Evolutionary conservation across 2,113 vertebrate genomes (phyloP).

Genomic region (Platycercus adscitus): DNA sequence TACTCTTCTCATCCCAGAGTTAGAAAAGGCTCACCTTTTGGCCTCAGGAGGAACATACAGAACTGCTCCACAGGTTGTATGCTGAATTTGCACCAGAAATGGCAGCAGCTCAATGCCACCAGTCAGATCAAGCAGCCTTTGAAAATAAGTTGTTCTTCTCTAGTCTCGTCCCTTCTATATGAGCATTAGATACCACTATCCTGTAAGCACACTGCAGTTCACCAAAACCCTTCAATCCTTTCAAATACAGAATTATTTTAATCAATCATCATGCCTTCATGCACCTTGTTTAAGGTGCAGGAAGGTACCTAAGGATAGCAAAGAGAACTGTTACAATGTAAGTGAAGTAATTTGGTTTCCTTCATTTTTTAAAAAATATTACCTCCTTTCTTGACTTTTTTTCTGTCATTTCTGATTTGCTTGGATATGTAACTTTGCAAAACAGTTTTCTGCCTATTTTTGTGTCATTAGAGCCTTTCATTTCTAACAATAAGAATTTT

Average conservation of each 20-base stretch:
- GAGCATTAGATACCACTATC: neutral
- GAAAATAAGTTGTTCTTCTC: neutral
- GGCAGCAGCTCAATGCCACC: neutral
- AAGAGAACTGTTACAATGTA: neutral
- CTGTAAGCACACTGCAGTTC: neutral
- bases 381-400: neutral
- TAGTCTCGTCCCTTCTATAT: neutral
- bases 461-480: neutral
- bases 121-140: neutral
- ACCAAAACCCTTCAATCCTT: neutral
- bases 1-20: neutral
- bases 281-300: neutral
- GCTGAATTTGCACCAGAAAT: neutral
- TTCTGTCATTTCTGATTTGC: neutral
- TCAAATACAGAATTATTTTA: neutral
- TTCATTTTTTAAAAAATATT: neutral
- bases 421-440: neutral
- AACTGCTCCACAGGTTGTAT: fast-evolving
- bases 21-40: neutral
- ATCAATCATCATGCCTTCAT: neutral
- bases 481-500: neutral
- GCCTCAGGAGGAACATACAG: neutral
- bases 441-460: neutral
- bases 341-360: no score
- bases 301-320: neutral